These are phyloP conservation scores for Alloscopus bannaensis DNA, from an alignment of 2,888 invertebrate species.

Conservation along the genomic window DNA sequence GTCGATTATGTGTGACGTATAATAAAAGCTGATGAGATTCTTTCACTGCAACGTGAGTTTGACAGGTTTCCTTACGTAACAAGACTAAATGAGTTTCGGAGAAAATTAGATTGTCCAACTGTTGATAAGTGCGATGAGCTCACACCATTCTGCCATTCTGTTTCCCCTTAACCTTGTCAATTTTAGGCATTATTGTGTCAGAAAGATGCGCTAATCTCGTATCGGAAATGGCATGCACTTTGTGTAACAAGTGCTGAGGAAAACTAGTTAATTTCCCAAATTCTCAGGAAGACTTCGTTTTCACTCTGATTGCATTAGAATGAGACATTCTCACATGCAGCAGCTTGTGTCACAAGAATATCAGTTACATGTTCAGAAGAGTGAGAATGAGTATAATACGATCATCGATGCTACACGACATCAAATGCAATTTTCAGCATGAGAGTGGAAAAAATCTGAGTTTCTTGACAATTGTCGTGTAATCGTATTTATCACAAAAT, in stretches of 20 bases:
- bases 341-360: not conserved
- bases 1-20: no score
- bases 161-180: slow-evolving; percentile 18
- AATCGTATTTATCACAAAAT: slow-evolving; percentile 6
- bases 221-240: slow-evolving; percentile 38
- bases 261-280: slow-evolving; percentile 1
- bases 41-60: no score
- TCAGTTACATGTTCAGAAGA: not conserved
- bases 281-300: not conserved
- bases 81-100: no score
- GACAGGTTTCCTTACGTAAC: no score
- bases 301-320: not conserved
- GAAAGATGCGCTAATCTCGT: slow-evolving; percentile 24
- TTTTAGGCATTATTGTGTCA: not conserved
- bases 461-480: slow-evolving; percentile 1
- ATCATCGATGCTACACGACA: not conserved
- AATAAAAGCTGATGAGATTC: no score
- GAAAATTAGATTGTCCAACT: slow-evolving; percentile 46
- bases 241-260: slow-evolving; percentile 8
- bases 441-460: not conserved
- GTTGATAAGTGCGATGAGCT: not conserved
- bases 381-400: no score
- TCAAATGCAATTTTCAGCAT: not conserved
- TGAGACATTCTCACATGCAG: not conserved
- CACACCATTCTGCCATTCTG: slow-evolving; percentile 5